Conservation (phyloP, 2,888 invertebrate species). For the Flabesymbios commensalis region DNA sequence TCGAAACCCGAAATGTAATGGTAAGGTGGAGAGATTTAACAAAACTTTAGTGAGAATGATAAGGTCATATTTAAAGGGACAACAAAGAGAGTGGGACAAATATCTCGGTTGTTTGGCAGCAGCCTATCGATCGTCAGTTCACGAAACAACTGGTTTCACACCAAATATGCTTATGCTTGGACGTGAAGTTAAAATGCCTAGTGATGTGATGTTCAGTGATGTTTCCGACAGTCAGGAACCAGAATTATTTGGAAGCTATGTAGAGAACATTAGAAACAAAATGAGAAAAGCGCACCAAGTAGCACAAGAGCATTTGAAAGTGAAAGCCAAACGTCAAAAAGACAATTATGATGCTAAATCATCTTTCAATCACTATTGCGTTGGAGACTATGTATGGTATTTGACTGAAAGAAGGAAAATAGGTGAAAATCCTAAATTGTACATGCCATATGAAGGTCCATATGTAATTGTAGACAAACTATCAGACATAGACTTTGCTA, state of each 20-base stretch:
- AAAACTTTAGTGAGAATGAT: constrained; percentile 25
- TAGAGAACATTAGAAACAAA: background rate
- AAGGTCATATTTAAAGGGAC: constrained; percentile 25
- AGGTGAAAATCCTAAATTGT: no score
- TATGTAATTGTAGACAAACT: no score
- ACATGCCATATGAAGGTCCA: no score
- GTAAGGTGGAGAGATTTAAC: constrained; percentile 26
- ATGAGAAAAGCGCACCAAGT: background rate
- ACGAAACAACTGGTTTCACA: constrained; percentile 28
- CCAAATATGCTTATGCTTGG: constrained; percentile 34
- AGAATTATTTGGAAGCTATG: background rate
- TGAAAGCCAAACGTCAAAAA: background rate
- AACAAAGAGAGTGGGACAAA: constrained; percentile 32
- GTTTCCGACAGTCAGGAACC: background rate
- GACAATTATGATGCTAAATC: background rate
- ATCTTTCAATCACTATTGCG: background rate
- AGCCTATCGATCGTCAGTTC: constrained; percentile 24
- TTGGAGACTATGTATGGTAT: background rate
- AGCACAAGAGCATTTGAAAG: background rate
- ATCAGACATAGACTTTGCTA: no score
- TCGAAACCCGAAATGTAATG: constrained; percentile 28
- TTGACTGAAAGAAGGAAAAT: background rate
- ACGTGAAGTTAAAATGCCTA: constrained; percentile 27
- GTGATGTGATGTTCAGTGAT: constrained; percentile 22
- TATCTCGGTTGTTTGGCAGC: constrained; percentile 29